Base-by-base conservation (phyloP, 2,888 invertebrate genomes). In the Alitta virens region DNA sequence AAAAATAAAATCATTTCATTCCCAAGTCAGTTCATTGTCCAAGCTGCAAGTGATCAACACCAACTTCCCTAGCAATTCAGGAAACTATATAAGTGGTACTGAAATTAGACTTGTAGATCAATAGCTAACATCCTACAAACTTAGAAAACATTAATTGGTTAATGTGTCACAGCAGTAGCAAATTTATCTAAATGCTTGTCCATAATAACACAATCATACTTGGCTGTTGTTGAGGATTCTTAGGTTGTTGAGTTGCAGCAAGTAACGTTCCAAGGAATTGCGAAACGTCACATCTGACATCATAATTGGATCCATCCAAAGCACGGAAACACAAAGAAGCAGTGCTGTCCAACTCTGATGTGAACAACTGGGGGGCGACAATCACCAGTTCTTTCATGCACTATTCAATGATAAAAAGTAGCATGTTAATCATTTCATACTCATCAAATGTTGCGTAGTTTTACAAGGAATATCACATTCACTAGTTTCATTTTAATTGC, bases 321-420 rank as follows among this genome's bases (percentile, higher is more conserved):
- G 96, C 91, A 54, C 96, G 87, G 77, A 95, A 89, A 78, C 96
- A 96, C 1, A 96, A 86, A 0, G 94, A 92, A 5, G 93, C 91
- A 60, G 95, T 87, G 71, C 90, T 92, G 82, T 98, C 97, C 70
- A 97, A 84, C 80, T 97, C 96, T 0, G 90, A 73, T 5, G 93
- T 92, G 74, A 92, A 90, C 79, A 92, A 89, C 66, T 84, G 84
- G 16, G 90, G 87, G 56, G 94, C 90, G 74, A 94, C 89, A 73
- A 92, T 91, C 68, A 95, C 86, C 87, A 98, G 89, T 81, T 93
- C 92, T 21, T 91, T 84, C 73, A 98, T 86, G 78, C 95, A 92
- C 86, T 92, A 16, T 25, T 9, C 9, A 25, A 23, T 52, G 52
- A 2, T 23, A 5, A 21, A 14, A 52, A 52, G 3, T 25, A 9